Conservation (phyloP, 2,797 vertebrate species). For the Miichthys miiuy region DNA sequence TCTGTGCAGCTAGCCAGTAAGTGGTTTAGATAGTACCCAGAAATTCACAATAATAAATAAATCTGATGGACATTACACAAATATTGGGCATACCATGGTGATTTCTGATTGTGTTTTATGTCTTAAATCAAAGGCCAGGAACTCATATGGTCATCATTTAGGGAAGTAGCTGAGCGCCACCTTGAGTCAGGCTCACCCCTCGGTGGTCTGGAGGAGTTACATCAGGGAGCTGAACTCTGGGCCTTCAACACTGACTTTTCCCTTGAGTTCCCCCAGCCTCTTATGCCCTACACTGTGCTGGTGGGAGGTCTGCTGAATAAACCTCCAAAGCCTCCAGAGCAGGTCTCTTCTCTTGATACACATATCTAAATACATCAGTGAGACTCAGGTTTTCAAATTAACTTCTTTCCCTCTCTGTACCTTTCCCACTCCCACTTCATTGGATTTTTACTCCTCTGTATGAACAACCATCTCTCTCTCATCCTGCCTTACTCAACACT, state of each 20-base stretch:
- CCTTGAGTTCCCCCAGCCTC: conserved; percentile 82
- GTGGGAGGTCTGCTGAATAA: conserved; percentile 83
- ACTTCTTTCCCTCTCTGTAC: neutral
- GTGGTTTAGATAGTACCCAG: neutral
- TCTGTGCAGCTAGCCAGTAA: neutral
- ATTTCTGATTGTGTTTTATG: neutral
- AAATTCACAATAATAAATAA: neutral
- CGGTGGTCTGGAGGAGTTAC: conserved; percentile 69
- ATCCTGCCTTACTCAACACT: neutral
- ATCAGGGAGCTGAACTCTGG: conserved; percentile 82
- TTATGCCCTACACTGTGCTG: conserved; percentile 82
- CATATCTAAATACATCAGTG: neutral
- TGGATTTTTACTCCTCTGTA: neutral
- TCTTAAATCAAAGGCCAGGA: conserved; percentile 52
- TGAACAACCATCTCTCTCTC: neutral
- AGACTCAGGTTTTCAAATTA: neutral
- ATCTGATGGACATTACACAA: neutral
- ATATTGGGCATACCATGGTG: neutral
- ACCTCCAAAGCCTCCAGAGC: conserved; percentile 69
- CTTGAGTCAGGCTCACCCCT: conserved; percentile 68
- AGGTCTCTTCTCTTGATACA: conserved; percentile 66
- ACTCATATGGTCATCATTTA: conserved; percentile 61
- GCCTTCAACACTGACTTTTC: conserved; percentile 85
- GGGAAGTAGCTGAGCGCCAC: conserved; percentile 72
- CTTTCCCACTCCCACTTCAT: neutral